Evolutionary conservation across 1,140 invertebrate species (phyloP), one percentile per base, ranked within the genome.

Genomic region (Drosophila subobscura): DNA sequence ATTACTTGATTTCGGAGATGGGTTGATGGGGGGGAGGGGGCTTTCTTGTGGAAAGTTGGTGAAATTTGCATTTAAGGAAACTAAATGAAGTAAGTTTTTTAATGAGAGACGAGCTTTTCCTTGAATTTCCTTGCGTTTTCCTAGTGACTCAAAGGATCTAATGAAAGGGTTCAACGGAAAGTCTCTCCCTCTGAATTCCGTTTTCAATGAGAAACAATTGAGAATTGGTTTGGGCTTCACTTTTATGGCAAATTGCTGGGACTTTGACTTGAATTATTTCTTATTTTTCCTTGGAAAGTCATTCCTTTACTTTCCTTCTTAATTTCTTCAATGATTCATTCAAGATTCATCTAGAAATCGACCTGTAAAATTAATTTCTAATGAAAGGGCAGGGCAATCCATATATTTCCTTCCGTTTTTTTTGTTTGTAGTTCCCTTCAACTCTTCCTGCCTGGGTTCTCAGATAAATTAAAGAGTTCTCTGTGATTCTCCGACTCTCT

Each of bases 391-490:
- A 45, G 12, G n/a, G 44, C 40, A 49, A 68, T 70, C 25, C 33
- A 16, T 44, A 20, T 56, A 56, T 68, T 42, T 68, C 33, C 33
- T 37, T 37, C 33, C 25, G 27, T 29, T 41, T 64, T 29, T 29
- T 44, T 46, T 41, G 50, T 37, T n/a, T 27, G 12, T 14, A 8
- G 47, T n/a, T 23, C 4, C 29, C 27, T 29, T 51, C 20, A 40
- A 22, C 40, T 37, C 10, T 37, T 7, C 23, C 56, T 73, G 7
- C 75, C 58, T 72, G 60, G 61, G 52, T 45, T 72, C 59, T 57
- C 50, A 57, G 58, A 60, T 78, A 84, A 84, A 85, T 84, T 84
- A 84, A 84, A 57, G 56, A 63, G 63, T 44, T 45, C 45, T 12
- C 25, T 1, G 14, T 25, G 42, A 50, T 37, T 37, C 33, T 12